Conservation (phyloP, 2,888 invertebrate species). For the Yponomeuta sedellus region DNA sequence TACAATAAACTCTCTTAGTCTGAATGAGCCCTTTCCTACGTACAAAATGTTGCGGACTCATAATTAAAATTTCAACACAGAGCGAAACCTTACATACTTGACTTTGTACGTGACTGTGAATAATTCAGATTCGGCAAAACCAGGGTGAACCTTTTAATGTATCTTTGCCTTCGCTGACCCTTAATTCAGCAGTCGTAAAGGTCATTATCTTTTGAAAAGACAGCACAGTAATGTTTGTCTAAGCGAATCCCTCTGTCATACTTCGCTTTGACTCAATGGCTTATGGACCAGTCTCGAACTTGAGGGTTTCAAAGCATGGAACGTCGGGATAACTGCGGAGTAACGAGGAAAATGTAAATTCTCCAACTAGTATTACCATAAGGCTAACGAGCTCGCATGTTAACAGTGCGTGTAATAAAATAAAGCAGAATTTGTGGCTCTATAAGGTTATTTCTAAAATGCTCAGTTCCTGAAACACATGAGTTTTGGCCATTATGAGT, state of each 20-base stretch:
- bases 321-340: constrained; percentile 46
- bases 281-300: constrained; percentile 34
- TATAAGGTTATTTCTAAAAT: too few relatives aligned
- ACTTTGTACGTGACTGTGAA: constrained; percentile 61
- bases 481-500: too few relatives aligned
- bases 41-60: constrained; percentile 23
- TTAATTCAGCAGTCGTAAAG: constrained; percentile 1
- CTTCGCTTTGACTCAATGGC: constrained; percentile 46
- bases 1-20: not conserved
- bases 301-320: constrained; percentile 36
- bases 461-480: too few relatives aligned
- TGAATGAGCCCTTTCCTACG: not conserved
- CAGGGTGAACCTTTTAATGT: not conserved
- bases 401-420: not conserved
- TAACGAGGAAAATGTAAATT: constrained; percentile 54
- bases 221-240: not conserved
- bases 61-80: constrained; percentile 70
- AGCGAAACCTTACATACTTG: constrained; percentile 49
- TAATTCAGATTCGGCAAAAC: constrained; percentile 43
- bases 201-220: constrained; percentile 21
- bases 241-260: constrained; percentile 55
- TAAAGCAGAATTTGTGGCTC: not conserved
- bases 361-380: constrained; percentile 21
- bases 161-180: not conserved
- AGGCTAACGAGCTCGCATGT: constrained; percentile 25